Evolutionary conservation across 2,113 vertebrate species (phyloP).

Genomic region (Cyanocitta stelleri): DNA sequence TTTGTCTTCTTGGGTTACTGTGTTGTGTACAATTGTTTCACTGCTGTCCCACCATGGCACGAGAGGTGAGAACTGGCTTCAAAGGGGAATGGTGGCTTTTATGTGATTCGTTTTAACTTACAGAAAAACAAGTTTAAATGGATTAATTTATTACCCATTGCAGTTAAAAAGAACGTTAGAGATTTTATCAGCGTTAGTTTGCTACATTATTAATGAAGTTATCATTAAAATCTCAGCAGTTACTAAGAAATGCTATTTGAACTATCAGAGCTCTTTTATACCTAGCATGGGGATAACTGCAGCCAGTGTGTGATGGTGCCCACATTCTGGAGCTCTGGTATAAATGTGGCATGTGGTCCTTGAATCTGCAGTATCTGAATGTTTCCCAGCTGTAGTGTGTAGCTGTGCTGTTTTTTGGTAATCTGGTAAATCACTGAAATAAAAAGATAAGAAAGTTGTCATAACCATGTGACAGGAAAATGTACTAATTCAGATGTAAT

Average conservation of each 20-base stretch:
- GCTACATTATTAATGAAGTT: not conserved
- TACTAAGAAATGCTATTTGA: not conserved
- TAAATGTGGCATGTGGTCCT: not conserved
- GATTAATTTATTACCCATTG: not conserved
- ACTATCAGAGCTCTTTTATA: not conserved
- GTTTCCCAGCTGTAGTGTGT: not conserved
- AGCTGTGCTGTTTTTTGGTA: not conserved
- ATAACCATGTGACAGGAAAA: too few relatives aligned
- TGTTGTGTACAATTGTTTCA: not conserved
- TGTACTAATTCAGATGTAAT: not conserved
- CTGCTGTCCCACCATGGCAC: fast-evolving
- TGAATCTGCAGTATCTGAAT: not conserved
- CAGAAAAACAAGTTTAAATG: not conserved
- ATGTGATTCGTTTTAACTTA: not conserved
- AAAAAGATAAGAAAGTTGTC: not conserved
- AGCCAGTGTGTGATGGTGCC: not conserved
- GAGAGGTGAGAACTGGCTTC: not conserved
- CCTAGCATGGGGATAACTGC: not conserved
- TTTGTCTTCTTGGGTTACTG: not conserved
- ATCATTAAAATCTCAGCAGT: not conserved
- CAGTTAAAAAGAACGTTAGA: not conserved
- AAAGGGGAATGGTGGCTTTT: not conserved
- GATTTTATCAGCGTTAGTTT: not conserved
- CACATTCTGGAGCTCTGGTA: not conserved
- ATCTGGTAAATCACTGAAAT: not conserved